Evolutionary conservation across 2,797 vertebrate species (phyloP).

Genomic region (Esox lucius): DNA sequence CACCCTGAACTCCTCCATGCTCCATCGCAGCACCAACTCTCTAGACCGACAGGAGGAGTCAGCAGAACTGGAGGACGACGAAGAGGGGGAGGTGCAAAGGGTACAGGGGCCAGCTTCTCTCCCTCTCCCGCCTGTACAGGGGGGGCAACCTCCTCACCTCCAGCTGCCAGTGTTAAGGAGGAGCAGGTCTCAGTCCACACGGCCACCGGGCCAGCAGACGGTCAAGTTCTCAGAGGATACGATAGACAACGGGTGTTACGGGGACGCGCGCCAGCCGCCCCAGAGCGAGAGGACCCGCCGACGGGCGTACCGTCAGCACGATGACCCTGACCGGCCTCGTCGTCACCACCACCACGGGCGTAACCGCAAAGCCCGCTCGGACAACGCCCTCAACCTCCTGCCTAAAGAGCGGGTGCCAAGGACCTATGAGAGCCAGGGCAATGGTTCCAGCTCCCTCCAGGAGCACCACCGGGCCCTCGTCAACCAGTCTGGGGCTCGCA

Average conservation of each 20-base stretch:
- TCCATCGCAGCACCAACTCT: constrained; percentile 88
- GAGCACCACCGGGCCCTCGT: constrained; percentile 63
- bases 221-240: constrained; percentile 95
- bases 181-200: constrained; percentile 82
- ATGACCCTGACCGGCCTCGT: constrained; percentile 69
- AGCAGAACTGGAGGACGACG: constrained; percentile 41
- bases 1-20: constrained; percentile 93
- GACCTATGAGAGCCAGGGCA: constrained; percentile 80
- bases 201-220: constrained; percentile 76
- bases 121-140: constrained; percentile 61
- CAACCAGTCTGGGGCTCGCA: constrained; percentile 69
- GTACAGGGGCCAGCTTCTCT: constrained; percentile 39
- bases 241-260: constrained; percentile 87
- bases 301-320: constrained; percentile 77
- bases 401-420: constrained; percentile 80
- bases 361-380: constrained; percentile 89
- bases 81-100: constrained; percentile 40
- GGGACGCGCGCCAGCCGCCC: constrained; percentile 83
- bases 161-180: constrained; percentile 84
- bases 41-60: constrained; percentile 71
- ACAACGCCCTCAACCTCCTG: constrained; percentile 88
- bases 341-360: constrained; percentile 77
- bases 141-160: constrained; percentile 73
- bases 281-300: constrained; percentile 92
- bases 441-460: constrained; percentile 65